phyloP scores from a whole-genome alignment of 1,140 invertebrate species.

The Ips typographus region DNA sequence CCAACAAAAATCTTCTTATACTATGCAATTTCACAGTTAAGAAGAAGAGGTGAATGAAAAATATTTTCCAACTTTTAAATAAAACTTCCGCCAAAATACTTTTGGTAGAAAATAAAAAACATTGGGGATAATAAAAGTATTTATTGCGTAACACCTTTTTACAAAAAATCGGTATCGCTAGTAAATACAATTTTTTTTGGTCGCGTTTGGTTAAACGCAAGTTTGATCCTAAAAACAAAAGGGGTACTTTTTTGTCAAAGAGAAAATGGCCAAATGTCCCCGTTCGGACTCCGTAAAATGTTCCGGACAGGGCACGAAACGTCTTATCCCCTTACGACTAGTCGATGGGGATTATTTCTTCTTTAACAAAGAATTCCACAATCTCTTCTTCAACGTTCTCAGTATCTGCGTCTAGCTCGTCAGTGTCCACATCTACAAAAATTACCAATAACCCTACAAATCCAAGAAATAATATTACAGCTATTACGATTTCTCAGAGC shows the following conservation, averaged over 20 bases:
- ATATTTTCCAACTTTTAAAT: too few species aligned
- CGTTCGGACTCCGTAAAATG: not conserved
- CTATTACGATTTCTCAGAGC: conserved; percentile 82
- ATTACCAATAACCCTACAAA: not conserved
- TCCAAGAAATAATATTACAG: conserved; percentile 41
- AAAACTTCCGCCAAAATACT: too few species aligned
- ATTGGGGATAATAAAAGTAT: conserved; percentile 20
- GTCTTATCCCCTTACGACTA: conserved; percentile 33
- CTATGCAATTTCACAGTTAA: too few species aligned
- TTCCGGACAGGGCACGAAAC: conserved; percentile 10
- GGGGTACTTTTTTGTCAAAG: conserved; percentile 6
- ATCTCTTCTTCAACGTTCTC: conserved; percentile 92
- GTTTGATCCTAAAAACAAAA: not conserved
- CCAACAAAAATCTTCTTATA: too few species aligned
- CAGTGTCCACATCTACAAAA: conserved; percentile 87
- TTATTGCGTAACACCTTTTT: conserved; percentile 25
- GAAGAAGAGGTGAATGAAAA: too few species aligned
- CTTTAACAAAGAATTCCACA: conserved; percentile 97
- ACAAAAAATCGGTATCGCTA: conserved; percentile 15
- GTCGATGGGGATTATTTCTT: conserved; percentile 83
- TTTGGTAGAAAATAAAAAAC: too few species aligned
- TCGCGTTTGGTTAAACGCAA: not conserved
- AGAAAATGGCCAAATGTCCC: conserved; percentile 19
- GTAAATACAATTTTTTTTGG: conserved; percentile 1
- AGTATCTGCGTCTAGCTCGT: conserved; percentile 81